Evolutionary conservation across 2,113 vertebrate genomes (phyloP), one percentile per base, ranked within the genome.

Genomic region (Perca schrenkii): DNA sequence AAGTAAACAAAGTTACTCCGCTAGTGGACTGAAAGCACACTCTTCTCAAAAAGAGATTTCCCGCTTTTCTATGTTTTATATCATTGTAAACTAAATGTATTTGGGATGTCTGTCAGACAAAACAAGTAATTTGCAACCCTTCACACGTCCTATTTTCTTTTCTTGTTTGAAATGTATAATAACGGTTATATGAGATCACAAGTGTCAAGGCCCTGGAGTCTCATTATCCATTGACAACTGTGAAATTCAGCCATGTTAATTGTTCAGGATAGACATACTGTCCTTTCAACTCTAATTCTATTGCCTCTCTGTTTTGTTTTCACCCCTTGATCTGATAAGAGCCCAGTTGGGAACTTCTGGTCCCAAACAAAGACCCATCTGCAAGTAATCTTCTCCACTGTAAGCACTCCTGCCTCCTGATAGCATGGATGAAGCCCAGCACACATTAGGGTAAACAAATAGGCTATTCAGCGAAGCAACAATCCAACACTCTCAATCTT

Each of bases 281-380:
- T n/a, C 81, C 60, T 77, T 85, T 74, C n/a, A 43, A 43, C 62
- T 54, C 49, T 36, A 49, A 75, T 61, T 87, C 58, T 5, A 6
- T 14, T 25, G 67, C 74, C 63, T 83, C 43, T 50, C 43, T 47
- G 77, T 75, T 79, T 76, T 79, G 54, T 64, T 85, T 82, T 88
- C 74, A 14, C 61, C 49, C 57, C 58, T 65, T 34, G 53, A 86
- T 90, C 89, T 86, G 88, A 92, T 92, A 89, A 92, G 83, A 77
- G 62, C 89, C 67, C 79, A 80, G 86, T 85, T 80, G 89, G 85
- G 80, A 83, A 90, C 91, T 85, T 82, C 79, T 90, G 82, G 76
- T 89, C 80, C 77, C 69, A 87, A 91, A 90, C 86, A 91, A 91
- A 89, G 75, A 81, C 78, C 86, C 91, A 90, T 92, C 89, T 92